Evolutionary conservation across 1,140 invertebrate species (phyloP), one percentile per base, ranked within the genome.

Genomic region (Dendrolimus punctatus): DNA sequence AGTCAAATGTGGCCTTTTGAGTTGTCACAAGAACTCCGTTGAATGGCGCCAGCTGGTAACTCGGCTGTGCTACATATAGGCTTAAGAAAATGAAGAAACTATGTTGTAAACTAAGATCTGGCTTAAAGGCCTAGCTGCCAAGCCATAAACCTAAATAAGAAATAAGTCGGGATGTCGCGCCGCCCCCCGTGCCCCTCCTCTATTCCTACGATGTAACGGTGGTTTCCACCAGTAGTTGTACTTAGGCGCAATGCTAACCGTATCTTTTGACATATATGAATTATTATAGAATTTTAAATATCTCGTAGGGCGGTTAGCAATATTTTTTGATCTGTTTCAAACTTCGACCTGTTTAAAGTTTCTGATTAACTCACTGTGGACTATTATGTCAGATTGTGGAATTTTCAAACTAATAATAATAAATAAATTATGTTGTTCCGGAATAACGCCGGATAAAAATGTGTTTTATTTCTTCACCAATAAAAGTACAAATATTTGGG

Each of bases 301-400:
- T 75, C 64, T 56, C 48, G 57, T 71, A 77, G 66, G 61, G 57
- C 73, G 71, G 66, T 68, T 80, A 83, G 71, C 66, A 53, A 75
- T 81, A 76, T 80, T 80, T 76, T 78, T 74, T 66, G 71, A 80
- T 71, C 67, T 72, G 70, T 80, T 76, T 60, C 58, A 46, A 23
- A 57, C 52, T 62, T 69, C 61, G 69, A 74, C 68, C 70, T 64
- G 65, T 72, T 23, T 73, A 65, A 68, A 67, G 68, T 70, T 71
- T 71, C 63, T 70, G 53, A 72, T 68, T 71, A 61, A 70, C 64
- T 72, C 66, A 51, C 68, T 75, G 71, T 80, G 76, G 68, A 80
- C 70, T 74, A 74, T 76, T 66, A 66, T 78, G 69, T 76, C 75
- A 77, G 71, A 76, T 79, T 83, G 78, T 83, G 74, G 64, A 81